Base-by-base conservation (phyloP, 1,140 invertebrate species). In the Melitaea cinxia region DNA sequence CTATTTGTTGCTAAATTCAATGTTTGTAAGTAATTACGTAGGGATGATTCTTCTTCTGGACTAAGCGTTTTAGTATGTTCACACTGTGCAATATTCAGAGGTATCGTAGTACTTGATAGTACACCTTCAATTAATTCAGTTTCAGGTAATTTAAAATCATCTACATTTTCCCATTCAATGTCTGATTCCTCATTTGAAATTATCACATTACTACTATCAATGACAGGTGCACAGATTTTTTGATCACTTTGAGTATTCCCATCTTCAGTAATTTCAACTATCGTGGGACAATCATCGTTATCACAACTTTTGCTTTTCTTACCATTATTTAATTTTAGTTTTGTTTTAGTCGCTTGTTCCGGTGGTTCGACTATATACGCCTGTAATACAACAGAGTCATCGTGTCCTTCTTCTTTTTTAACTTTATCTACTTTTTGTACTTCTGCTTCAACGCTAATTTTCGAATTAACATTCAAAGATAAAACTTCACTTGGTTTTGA, bases 271-370 rank as follows among this genome's bases (percentile, higher is more conserved):
- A 93, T 75, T 81, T 93, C 92, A 71, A 91, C 79, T 33, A 93
- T 93, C 35, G 83, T 84, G 3, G 92, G 81, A 50, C 62, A 77
- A 59, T 93, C 92, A 57, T 93, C 92, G 71, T 92, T 90, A 73
- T 93, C 92, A 30, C 92, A 83, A 80, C 92, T 93, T 77, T 91
- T 92, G 75, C 92, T 93, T 87, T 93, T 93, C 10, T 78, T 57
- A 23, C 70, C 70, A 64, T 69, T 80, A 35, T 71, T 73, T 65
- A 89, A 68, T 76, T 91, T 92, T n/a, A 75, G 47, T 76, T 88
- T 89, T 19, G 21, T 64, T 68, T 89, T 88, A 37, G 75, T 53
- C 9, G 77, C 72, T 57, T 85, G 75, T 9, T 92, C 85, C 35
- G 92, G 92, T 68, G 89, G 88, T 88, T 93, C 92, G 3, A 93